phyloP scores from a whole-genome alignment of 2,888 invertebrate species.

The Miltochrista miniata region DNA sequence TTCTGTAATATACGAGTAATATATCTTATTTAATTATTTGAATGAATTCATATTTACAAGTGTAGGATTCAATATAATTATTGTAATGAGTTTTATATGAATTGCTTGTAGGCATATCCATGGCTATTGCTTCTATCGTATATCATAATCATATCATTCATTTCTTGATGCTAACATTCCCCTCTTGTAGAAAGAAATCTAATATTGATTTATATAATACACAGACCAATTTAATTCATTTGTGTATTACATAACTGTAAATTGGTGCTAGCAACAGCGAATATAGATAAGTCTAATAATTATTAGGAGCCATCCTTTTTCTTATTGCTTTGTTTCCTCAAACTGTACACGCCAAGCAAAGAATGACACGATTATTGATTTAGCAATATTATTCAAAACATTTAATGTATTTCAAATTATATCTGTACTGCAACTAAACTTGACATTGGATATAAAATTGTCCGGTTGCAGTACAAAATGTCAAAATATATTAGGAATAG shows the following conservation, averaged over 20 bases:
- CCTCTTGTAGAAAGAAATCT: conserved; percentile 26
- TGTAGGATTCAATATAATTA: conserved; percentile 54
- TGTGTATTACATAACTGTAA: conserved; percentile 28
- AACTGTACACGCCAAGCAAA: conserved; percentile 14
- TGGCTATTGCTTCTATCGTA: conserved; percentile 52
- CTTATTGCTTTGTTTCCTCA: neutral
- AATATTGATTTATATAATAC: conserved; percentile 15
- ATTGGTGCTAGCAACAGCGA: conserved; percentile 42
- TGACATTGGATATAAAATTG: neutral
- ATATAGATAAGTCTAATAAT: conserved; percentile 29
- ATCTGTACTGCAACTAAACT: conserved; percentile 2
- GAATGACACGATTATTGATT: conserved; percentile 13
- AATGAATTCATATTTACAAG: conserved; percentile 68
- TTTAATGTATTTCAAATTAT: conserved; percentile 18
- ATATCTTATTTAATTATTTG: conserved; percentile 71
- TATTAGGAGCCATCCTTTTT: neutral
- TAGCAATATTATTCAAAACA: conserved; percentile 14
- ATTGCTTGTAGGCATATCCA: conserved; percentile 55
- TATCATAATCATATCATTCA: conserved; percentile 46
- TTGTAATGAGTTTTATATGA: conserved; percentile 53
- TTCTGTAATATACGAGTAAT: conserved; percentile 71
- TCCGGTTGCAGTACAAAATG: conserved; percentile 29
- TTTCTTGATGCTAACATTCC: conserved; percentile 47
- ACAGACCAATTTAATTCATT: conserved; percentile 19
- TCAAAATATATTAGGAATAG: conserved; percentile 22